Evolutionary conservation across 2,888 invertebrate genomes (phyloP).

Genomic region (Caradrina clavipalpis): DNA sequence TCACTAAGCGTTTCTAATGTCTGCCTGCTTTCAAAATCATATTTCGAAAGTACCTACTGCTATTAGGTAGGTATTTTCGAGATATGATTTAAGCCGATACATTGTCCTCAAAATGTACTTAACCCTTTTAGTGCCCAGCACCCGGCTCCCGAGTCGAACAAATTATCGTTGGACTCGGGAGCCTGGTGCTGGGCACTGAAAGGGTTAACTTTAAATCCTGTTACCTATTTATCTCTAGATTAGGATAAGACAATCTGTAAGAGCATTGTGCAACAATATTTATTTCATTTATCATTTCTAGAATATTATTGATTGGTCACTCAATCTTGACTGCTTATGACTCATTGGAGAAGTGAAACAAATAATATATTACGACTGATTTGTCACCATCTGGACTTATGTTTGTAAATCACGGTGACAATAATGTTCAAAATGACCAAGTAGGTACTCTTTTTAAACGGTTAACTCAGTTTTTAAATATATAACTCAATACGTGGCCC

Average conservation of each 20-base stretch:
- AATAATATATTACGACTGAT: constrained; percentile 4
- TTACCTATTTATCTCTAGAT: constrained; percentile 29
- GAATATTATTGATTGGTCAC: constrained; percentile 10
- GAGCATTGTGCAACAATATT: constrained; percentile 22
- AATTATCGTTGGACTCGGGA: no score
- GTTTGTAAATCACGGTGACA: not conserved
- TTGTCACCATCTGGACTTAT: not conserved
- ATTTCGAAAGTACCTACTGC: no score
- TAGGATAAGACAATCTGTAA: constrained; percentile 10
- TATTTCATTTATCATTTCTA: constrained; percentile 19
- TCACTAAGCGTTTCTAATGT: not conserved
- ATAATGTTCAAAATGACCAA: not conserved
- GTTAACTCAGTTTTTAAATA: not conserved
- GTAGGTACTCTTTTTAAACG: not conserved
- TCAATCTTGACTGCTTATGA: not conserved
- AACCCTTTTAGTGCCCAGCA: no score
- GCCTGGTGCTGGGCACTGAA: no score
- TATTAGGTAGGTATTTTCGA: not conserved
- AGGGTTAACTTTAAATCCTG: constrained; percentile 10
- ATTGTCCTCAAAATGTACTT: constrained; percentile 11
- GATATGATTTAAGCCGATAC: not conserved
- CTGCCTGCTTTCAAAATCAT: not conserved
- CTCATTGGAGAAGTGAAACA: constrained; percentile 5
- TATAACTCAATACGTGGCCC: not conserved
- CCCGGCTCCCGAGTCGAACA: no score